Evolutionary conservation across 2,888 invertebrate genomes (phyloP).

Genomic region (Drosophila yooni): DNA sequence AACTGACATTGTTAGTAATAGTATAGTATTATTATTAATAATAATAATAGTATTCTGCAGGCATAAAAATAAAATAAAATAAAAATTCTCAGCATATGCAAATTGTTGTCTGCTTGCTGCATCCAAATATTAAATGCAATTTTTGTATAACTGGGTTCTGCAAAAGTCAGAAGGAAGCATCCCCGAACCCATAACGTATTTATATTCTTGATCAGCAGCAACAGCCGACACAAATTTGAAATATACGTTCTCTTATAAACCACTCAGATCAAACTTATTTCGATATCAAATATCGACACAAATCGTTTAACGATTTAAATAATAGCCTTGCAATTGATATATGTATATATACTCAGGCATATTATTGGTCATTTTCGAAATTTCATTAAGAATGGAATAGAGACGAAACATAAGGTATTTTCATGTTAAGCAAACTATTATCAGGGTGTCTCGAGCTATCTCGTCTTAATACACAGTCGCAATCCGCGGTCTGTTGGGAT

Average conservation of each 20-base stretch:
- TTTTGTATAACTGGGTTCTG: background rate
- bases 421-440: background rate
- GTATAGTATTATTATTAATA: no score
- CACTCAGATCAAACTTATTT: background rate
- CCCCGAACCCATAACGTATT: background rate
- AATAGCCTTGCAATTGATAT: background rate
- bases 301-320: background rate
- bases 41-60: no score
- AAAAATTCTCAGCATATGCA: background rate
- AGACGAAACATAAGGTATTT: background rate
- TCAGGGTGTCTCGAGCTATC: background rate
- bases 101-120: background rate
- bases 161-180: background rate
- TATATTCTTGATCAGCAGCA: background rate
- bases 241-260: background rate
- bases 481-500: slow-evolving; percentile 23
- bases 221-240: background rate
- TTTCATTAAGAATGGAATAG: background rate
- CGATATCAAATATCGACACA: background rate
- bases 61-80: no score
- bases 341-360: no score
- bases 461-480: background rate
- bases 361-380: background rate
- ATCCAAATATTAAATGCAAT: background rate
- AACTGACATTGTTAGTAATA: background rate